Evolutionary conservation across 2,113 vertebrate genomes (phyloP).

Genomic region (Psittacula cyanocephala): DNA sequence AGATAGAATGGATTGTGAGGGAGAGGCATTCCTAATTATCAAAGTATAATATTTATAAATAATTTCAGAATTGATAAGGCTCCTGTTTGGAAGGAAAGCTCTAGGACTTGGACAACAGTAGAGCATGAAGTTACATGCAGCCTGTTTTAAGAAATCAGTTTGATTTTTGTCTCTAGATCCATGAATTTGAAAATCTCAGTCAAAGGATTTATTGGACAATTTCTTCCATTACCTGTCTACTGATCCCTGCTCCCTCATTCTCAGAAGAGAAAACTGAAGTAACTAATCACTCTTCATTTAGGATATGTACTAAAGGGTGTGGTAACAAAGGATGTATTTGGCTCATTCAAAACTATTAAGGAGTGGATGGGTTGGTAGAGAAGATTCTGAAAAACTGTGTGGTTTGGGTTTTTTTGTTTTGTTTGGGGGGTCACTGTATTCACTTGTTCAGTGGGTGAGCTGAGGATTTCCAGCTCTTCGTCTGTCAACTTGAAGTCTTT

Average conservation of each 20-base stretch:
- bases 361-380: not conserved
- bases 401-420: not conserved
- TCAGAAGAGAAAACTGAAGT: not conserved
- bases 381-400: not conserved
- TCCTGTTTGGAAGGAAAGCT: not conserved
- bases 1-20: not conserved
- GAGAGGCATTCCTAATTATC: not conserved
- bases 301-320: not conserved
- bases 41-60: not conserved
- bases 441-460: not conserved
- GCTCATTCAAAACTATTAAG: not conserved
- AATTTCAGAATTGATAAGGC: not conserved
- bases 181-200: not conserved
- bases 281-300: not conserved
- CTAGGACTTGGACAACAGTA: not conserved
- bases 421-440: not conserved
- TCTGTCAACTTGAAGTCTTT: slow-evolving; percentile 35
- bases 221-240: not conserved
- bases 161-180: not conserved
- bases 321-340: not conserved
- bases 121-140: not conserved
- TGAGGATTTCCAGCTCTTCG: not conserved
- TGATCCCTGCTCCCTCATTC: not conserved
- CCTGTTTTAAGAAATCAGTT: not conserved
- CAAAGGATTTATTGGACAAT: not conserved